Conservation (phyloP, 1,140 invertebrate genomes). For the Leptinotarsa undecemlineata region DNA sequence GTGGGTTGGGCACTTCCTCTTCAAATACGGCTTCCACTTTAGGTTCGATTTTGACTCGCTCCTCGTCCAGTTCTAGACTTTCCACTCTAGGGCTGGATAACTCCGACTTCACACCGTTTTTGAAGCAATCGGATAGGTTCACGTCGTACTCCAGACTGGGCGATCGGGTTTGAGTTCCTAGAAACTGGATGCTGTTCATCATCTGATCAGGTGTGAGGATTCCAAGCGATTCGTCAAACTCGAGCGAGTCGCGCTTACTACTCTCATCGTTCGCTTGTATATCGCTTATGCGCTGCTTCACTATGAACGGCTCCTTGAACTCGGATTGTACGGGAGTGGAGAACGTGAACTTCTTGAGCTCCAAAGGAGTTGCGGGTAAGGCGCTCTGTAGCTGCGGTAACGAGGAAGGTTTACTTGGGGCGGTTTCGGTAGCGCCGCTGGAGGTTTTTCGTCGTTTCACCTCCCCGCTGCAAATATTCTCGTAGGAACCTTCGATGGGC, state of each 20-base stretch:
- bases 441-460: constrained; percentile 33
- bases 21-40: neutral
- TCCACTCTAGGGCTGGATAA: constrained; percentile 23
- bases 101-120: constrained; percentile 18
- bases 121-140: constrained; percentile 13
- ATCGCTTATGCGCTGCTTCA: constrained; percentile 17
- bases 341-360: neutral
- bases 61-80: neutral
- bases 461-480: constrained; percentile 28
- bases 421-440: neutral
- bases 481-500: constrained; percentile 27
- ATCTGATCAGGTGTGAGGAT: constrained; percentile 86
- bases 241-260: constrained; percentile 50
- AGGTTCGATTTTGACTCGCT: neutral
- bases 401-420: constrained; percentile 36
- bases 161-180: constrained; percentile 56
- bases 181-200: constrained; percentile 61
- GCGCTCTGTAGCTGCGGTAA: constrained; percentile 30
- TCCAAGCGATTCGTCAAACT: constrained; percentile 73
- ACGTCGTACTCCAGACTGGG: constrained; percentile 46
- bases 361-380: neutral
- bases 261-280: constrained; percentile 27
- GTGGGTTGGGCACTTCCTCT: constrained; percentile 24
- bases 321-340: constrained; percentile 5
- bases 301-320: neutral